A percentile compares a stretch with the other conserved stretches of the same genome.
Conservation (phyloP, 2,797 vertebrate species). For the Oryzias dopingdopingensis region DNA sequence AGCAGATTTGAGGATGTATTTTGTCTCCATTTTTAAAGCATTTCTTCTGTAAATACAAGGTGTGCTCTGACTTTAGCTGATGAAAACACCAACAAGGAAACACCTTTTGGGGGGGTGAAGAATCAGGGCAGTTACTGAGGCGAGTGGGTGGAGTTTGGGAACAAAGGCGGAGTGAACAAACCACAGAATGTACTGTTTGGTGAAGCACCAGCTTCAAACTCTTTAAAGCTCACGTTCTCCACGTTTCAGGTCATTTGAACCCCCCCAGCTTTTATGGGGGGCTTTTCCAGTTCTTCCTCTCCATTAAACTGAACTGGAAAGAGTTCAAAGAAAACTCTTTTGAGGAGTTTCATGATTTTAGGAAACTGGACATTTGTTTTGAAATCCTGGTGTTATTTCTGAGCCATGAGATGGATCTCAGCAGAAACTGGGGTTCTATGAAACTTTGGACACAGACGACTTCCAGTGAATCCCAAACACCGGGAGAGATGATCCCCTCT, state of each 20-base stretch:
- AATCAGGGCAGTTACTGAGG: slow-evolving; percentile 35
- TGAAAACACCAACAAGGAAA: slow-evolving; percentile 51
- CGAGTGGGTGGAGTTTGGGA: slow-evolving; percentile 25
- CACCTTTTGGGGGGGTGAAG: slow-evolving; percentile 39
- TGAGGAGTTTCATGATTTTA: neutral
- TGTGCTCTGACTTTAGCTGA: slow-evolving; percentile 36
- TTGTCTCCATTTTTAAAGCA: slow-evolving; percentile 41
- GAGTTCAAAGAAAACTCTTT: neutral
- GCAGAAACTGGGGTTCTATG: no score
- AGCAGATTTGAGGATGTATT: slow-evolving; percentile 56
- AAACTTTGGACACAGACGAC: no score
- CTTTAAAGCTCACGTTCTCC: no score
- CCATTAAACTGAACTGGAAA: neutral
- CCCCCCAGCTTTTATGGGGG: no score
- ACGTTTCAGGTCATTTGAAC: no score
- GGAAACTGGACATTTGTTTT: neutral
- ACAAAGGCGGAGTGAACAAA: slow-evolving; percentile 8
- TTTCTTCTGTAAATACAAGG: slow-evolving; percentile 41
- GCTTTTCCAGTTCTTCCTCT: no score
- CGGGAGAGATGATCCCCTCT: no score
- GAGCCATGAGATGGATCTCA: no score
- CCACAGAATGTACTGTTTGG: no score
- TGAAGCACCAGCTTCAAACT: no score
- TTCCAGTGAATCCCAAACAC: no score
- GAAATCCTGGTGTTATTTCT: no score